These are phyloP conservation scores for Ameiurus melas DNA, from an alignment of 2,113 vertebrate genomes.

Conservation along the genomic window DNA sequence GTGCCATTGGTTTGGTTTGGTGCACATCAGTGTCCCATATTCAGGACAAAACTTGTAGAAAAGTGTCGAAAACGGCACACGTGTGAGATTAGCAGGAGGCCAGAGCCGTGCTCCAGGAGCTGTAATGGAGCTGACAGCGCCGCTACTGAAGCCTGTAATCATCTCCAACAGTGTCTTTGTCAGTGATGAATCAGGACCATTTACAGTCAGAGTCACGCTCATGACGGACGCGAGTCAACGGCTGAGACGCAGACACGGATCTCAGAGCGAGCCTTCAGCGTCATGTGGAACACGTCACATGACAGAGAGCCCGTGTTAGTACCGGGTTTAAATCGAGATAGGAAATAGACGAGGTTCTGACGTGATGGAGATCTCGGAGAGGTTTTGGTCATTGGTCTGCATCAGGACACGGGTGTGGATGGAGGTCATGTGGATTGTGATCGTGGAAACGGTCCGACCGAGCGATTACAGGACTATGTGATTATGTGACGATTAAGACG, in stretches of 20 bases:
- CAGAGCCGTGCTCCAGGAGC: not conserved
- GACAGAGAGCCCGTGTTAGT: not conserved
- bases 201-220: not conserved
- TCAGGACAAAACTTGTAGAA: not conserved
- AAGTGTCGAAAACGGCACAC: not conserved
- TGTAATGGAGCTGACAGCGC: conserved; percentile 13
- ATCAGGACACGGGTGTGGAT: not conserved
- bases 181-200: conserved; percentile 33
- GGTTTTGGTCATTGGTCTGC: not conserved
- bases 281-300: not conserved
- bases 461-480: no score
- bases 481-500: no score
- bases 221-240: not conserved
- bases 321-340: not conserved
- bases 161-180: conserved; percentile 18
- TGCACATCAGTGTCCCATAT: not conserved
- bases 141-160: conserved; percentile 26
- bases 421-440: not conserved
- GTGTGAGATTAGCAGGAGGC: conserved; percentile 1
- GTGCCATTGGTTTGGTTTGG: no score
- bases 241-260: not conserved
- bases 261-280: not conserved
- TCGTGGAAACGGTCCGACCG: not conserved
- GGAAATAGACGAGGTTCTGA: not conserved
- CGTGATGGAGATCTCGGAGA: not conserved